Conservation (phyloP, 1,140 invertebrate genomes). For the Portunus trituberculatus region DNA sequence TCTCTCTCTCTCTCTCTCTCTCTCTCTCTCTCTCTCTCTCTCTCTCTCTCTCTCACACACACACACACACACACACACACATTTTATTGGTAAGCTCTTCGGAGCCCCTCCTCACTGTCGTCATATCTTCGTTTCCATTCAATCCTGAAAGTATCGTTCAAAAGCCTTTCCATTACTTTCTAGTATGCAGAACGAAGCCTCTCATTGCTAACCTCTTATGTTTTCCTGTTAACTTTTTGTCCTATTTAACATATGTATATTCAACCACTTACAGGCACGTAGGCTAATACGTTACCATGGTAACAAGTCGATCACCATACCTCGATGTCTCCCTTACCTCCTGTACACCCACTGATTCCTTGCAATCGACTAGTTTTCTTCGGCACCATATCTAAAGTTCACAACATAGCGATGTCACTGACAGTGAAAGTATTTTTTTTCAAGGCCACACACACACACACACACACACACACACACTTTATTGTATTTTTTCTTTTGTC, state of each 20-base stretch:
- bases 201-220: neutral
- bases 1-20: too few relatives aligned
- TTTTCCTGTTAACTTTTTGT: neutral
- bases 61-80: slow-evolving; percentile 20
- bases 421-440: too few relatives aligned
- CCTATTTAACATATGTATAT: neutral
- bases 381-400: too few relatives aligned
- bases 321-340: neutral
- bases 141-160: neutral
- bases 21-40: neutral
- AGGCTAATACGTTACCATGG: neutral
- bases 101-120: neutral
- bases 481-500: too few relatives aligned
- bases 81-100: neutral
- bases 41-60: neutral
- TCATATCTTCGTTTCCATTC: neutral
- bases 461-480: too few relatives aligned
- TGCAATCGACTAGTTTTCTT: too few relatives aligned
- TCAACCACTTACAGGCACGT: neutral
- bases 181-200: neutral
- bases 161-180: neutral
- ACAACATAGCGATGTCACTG: too few relatives aligned
- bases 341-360: too few relatives aligned
- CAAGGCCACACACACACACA: too few relatives aligned
- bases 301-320: neutral